These are phyloP conservation scores for Meriones psammophilus DNA, from an alignment of 2,797 vertebrate genomes.

Conservation along the genomic window DNA sequence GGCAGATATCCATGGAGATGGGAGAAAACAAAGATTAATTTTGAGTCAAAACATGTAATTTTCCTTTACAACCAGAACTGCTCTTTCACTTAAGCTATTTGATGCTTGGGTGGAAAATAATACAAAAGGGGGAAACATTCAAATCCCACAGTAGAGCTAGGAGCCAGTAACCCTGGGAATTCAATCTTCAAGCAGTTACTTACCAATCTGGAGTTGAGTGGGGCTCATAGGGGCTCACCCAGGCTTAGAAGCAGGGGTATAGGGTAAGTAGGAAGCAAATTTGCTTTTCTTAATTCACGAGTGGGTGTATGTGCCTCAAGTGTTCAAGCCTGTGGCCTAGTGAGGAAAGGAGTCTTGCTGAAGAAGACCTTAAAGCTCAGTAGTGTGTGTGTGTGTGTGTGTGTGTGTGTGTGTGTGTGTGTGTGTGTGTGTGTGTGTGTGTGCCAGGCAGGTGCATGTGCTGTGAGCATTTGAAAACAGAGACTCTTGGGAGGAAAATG, in stretches of 20 bases:
- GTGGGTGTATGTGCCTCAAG: not conserved
- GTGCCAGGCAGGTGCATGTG: not conserved
- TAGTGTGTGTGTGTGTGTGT: not conserved
- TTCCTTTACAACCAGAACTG: conserved; percentile 83
- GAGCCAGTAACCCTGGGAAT: conserved; percentile 12
- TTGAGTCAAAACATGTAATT: conserved; percentile 87
- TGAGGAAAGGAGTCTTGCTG: conserved; percentile 17
- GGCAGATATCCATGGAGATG: conserved; percentile 85
- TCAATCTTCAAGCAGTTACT: conserved; percentile 54
- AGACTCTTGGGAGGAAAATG: not conserved
- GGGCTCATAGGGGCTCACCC: not conserved
- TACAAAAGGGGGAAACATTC: not conserved
- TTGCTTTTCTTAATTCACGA: conserved; percentile 12
- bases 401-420: not conserved
- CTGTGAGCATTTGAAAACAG: not conserved
- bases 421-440: no score
- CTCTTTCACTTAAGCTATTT: conserved; percentile 81
- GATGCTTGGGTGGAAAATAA: conserved; percentile 72
- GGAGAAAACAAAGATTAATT: conserved; percentile 84
- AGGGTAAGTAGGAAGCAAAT: not conserved
- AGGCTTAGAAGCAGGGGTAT: not conserved
- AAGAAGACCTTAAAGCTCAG: not conserved
- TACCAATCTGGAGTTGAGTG: conserved; percentile 3
- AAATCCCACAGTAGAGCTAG: conserved; percentile 35
- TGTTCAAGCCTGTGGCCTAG: not conserved